phyloP scores from a whole-genome alignment of 2,113 vertebrate species.

The Salvelinus alpinus region DNA sequence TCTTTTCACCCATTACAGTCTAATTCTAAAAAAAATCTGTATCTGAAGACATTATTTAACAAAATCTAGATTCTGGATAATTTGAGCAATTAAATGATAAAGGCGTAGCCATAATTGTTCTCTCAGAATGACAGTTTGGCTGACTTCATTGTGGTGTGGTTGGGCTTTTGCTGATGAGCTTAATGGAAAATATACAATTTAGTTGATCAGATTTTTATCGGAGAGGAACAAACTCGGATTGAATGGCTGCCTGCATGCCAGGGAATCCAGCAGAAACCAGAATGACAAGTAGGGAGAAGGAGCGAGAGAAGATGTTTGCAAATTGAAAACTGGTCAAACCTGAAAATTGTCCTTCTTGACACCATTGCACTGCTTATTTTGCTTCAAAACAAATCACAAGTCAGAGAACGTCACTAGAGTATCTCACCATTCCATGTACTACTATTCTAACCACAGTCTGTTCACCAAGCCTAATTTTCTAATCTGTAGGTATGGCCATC shows the following conservation, averaged over 20 bases:
- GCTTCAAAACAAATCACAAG: no score
- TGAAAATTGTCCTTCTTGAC: neutral
- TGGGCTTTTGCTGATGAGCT: conserved; percentile 39
- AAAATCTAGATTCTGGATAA: conserved; percentile 54
- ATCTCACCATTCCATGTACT: no score
- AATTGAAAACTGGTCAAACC: neutral
- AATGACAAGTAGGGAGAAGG: neutral
- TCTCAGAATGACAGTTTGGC: conserved; percentile 39
- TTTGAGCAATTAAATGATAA: conserved; percentile 65
- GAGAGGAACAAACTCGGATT: conserved; percentile 16
- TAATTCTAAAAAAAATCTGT: conserved; percentile 27
- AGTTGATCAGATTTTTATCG: conserved; percentile 37
- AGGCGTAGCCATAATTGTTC: conserved; percentile 40
- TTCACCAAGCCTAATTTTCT: neutral
- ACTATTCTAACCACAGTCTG: neutral
- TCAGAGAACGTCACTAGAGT: no score
- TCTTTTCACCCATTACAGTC: conserved; percentile 48
- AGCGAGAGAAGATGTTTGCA: neutral
- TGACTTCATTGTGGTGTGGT: conserved; percentile 35
- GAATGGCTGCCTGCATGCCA: conserved; percentile 6
- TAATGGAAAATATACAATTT: conserved; percentile 42
- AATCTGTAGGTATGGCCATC: neutral
- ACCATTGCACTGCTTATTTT: neutral
- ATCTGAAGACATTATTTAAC: conserved; percentile 60
- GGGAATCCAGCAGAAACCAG: neutral